Base-by-base conservation (phyloP, 1,140 invertebrate genomes). In the Drosophila murphyi region DNA sequence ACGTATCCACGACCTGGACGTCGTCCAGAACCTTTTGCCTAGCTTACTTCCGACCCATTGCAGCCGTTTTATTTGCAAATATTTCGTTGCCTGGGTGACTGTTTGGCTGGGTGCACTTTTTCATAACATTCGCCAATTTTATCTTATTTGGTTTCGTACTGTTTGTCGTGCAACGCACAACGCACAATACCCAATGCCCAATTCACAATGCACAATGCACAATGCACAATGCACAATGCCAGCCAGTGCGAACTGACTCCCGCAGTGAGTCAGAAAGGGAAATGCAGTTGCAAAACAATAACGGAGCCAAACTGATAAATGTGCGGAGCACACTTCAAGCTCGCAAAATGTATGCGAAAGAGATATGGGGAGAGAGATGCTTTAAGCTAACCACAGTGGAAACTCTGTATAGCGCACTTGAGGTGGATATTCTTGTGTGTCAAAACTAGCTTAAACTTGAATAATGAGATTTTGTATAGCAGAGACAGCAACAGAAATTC, bases 61-160 rank as follows among this genome's bases (percentile, higher is more conserved):
- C 82, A 65, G 76, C 61, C 81, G 67, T 85, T 85, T 85, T 85
- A 81, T 85, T 85, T 80, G 81, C 82, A 86, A 86, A 85, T 77
- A 85, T 80, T 55, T 73, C n/a, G 20, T 43, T 41, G 71, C 57
- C 77, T 63, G 31, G 76, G 52, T 71, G 68, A 56, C 60, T 10
- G 45, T 28, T 5, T 28, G 45, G 12, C 43, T 61, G 47, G 20
- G 10, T 50, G 54, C 65, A n/a, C 45, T 41, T 57, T n/a, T 70
- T 39, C 65, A 50, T 55, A 78, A 51, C 57, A 43, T 65, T 20
- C 20, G 20, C 57, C 52, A 37, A 72, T 64, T 64, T 20, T 20
- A 20, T 20, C 20, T 20, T 20, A 20, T 20, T 20, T 20, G 20
- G 39, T 39, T 29, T 32, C 3, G 12, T 43, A n/a, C 3, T 43